phyloP scores from a whole-genome alignment of 2,888 invertebrate species.

The Tridacna crocea region DNA sequence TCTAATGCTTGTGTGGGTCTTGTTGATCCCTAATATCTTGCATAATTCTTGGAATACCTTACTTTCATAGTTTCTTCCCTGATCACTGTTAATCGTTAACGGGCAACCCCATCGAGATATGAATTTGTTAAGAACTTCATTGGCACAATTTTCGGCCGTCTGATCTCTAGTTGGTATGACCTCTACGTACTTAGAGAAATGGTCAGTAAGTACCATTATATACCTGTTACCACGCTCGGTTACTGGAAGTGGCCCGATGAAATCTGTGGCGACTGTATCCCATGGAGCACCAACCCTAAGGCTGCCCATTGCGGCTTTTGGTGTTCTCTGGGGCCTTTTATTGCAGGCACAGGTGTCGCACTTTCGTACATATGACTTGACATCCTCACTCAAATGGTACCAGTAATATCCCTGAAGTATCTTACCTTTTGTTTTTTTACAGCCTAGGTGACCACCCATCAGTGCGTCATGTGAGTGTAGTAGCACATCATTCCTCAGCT shows the following conservation, averaged over 20 bases:
- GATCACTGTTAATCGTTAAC: background rate
- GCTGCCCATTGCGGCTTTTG: slow-evolving; percentile 7
- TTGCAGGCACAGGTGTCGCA: background rate
- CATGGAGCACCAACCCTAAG: slow-evolving; percentile 30
- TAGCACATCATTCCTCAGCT: background rate
- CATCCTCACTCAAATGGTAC: background rate
- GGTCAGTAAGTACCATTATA: slow-evolving; percentile 32
- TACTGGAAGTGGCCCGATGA: slow-evolving; percentile 26
- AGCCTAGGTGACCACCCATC: slow-evolving; percentile 5
- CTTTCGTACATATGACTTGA: background rate
- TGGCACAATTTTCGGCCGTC: slow-evolving; percentile 32
- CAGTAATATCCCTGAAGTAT: slow-evolving; percentile 6
- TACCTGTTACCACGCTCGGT: slow-evolving; percentile 34
- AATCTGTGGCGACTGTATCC: slow-evolving; percentile 30
- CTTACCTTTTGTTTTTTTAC: slow-evolving; percentile 4
- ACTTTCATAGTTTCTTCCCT: slow-evolving; percentile 12
- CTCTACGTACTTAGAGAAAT: slow-evolving; percentile 37
- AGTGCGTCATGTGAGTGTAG: background rate
- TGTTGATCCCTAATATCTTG: background rate
- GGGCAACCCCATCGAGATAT: slow-evolving; percentile 16
- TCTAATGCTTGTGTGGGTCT: background rate
- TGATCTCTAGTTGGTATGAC: slow-evolving; percentile 21
- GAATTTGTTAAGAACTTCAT: slow-evolving; percentile 26
- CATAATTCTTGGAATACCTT: slow-evolving; percentile 1
- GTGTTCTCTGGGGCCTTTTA: background rate